Evolutionary conservation across 30 jellyfish, hydroid and myxozoan species (phyloP).

Genomic region (Sanderia malayensis): DNA sequence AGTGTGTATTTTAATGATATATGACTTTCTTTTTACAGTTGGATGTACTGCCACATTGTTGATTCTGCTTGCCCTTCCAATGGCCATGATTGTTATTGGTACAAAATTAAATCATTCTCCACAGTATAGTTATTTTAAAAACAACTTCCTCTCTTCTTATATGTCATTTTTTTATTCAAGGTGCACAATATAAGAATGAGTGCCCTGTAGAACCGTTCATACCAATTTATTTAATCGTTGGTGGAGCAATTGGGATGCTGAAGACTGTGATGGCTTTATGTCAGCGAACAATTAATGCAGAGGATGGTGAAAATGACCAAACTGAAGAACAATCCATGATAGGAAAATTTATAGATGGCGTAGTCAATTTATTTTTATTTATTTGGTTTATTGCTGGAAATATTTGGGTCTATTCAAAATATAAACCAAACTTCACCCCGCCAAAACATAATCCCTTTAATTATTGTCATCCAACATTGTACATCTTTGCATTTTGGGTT

Average conservation of each 20-base stretch:
- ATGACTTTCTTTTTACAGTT: conserved; percentile 50
- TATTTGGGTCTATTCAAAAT: conserved; percentile 94
- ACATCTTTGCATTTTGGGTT: conserved; percentile 94
- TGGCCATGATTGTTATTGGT: conserved; percentile 88
- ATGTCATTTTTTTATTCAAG: too few relatives aligned
- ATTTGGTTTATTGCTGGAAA: conserved; percentile 98
- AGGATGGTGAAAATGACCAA: conserved; percentile 30
- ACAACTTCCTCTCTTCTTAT: conserved; percentile 7
- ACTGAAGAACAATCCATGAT: conserved; percentile 78
- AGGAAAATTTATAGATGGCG: conserved; percentile 78
- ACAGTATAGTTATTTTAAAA: too few relatives aligned
- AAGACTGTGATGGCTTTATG: conserved; percentile 71
- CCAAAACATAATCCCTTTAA: conserved; percentile 93
- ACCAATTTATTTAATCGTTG: conserved; percentile 94
- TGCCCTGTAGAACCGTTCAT: conserved; percentile 98
- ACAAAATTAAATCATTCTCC: too few relatives aligned
- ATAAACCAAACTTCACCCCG: conserved; percentile 85
- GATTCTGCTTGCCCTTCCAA: conserved; percentile 83
- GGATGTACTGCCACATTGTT: conserved; percentile 77
- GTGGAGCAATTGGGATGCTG: conserved; percentile 95
- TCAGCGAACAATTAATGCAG: conserved; percentile 76
- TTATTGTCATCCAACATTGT: conserved; percentile 85
- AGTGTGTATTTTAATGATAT: too few relatives aligned
- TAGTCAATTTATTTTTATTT: conserved; percentile 81
- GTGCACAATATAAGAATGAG: conserved; percentile 76